Conservation (phyloP, 2,888 invertebrate species). For the Latheticus oryzae region DNA sequence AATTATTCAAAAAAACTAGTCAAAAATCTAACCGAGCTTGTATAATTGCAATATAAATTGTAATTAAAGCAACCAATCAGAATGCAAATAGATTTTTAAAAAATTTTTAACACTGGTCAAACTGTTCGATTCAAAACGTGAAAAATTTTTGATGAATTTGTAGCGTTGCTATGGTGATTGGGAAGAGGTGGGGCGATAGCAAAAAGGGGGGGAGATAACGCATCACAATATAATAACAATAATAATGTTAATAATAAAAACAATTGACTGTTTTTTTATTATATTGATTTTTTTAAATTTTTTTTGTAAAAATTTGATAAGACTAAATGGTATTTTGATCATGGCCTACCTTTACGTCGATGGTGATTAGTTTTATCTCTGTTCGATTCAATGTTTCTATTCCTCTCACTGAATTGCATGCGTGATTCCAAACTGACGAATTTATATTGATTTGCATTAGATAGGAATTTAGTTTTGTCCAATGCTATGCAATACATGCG, state of each 20-base stretch:
- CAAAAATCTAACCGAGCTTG: background rate
- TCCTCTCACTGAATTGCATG: constrained; percentile 42
- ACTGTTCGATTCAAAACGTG: constrained; percentile 17
- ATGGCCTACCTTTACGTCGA: constrained; percentile 36
- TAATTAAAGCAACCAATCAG: constrained; percentile 12
- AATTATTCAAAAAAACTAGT: constrained; percentile 22
- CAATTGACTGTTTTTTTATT: too few species aligned
- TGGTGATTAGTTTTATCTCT: constrained; percentile 38
- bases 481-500: constrained; percentile 14
- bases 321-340: too few species aligned
- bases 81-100: constrained; percentile 1
- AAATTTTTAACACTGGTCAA: constrained; percentile 13
- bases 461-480: constrained; percentile 44
- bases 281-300: too few species aligned
- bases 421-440: constrained; percentile 49
- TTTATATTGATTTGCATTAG: constrained; percentile 51
- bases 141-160: constrained; percentile 34
- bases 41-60: constrained; percentile 23
- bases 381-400: constrained; percentile 31
- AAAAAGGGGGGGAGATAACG: constrained; percentile 32
- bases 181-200: constrained; percentile 9
- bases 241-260: too few species aligned
- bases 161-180: constrained; percentile 15
- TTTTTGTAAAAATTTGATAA: too few species aligned
- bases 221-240: too few species aligned